Conservation (phyloP, 2,113 vertebrate species). For the Centropus unirufus region DNA sequence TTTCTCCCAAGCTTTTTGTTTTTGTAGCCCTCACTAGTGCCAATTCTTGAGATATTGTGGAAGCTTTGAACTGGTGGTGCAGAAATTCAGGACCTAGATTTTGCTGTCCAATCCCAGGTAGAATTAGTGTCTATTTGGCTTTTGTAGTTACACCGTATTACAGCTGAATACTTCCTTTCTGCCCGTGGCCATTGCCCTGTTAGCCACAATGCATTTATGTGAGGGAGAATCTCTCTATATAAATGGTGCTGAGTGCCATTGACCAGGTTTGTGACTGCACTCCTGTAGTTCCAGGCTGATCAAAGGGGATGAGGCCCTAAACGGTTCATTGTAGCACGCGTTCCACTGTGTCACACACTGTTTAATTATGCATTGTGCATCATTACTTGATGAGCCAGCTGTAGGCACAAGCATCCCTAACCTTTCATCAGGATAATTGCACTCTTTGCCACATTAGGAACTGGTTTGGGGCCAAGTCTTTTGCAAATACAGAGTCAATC, state of each 20-base stretch:
- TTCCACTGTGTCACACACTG: background rate
- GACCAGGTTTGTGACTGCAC: background rate
- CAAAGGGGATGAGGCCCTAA: background rate
- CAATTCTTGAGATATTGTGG: background rate
- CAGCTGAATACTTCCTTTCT: background rate
- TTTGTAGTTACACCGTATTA: background rate
- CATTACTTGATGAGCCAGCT: conserved; percentile 52
- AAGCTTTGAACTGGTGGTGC: background rate
- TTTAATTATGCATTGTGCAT: conserved; percentile 63
- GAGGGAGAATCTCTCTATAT: background rate
- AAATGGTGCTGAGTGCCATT: fast-evolving
- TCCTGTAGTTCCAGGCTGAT: background rate
- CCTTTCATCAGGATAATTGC: conserved; percentile 47
- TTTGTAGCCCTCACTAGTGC: background rate
- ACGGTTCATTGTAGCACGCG: background rate
- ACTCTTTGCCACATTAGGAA: conserved; percentile 20
- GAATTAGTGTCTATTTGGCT: background rate
- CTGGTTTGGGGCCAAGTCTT: conserved; percentile 51
- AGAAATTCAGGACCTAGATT: background rate
- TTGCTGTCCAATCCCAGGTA: background rate
- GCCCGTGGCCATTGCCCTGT: background rate
- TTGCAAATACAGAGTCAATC: conserved; percentile 55
- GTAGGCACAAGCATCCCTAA: conserved; percentile 47
- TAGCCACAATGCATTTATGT: background rate
- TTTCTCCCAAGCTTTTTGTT: background rate